Evolutionary conservation across 2,113 vertebrate species (phyloP), one percentile per base, ranked within the genome.

Genomic region (Cryptoleucopteryx plumbea): DNA sequence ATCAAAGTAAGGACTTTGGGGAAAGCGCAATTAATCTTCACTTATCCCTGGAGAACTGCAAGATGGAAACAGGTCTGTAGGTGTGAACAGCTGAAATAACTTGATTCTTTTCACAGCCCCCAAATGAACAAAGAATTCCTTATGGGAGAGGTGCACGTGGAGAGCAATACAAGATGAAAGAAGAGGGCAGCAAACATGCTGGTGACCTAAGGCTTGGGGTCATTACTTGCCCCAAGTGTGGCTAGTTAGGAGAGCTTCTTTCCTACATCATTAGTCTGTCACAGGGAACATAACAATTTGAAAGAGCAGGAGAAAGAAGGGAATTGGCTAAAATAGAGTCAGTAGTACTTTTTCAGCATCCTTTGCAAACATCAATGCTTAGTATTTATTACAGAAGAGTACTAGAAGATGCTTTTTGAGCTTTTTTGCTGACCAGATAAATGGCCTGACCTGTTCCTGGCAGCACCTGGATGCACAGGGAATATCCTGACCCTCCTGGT

Each of bases 1-100:
- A 82, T 91, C 95, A 92, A 65, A 87, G 43, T 22, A 67, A 94
- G 73, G 63, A 21, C 75, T 62, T 79, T 6, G 42, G 52, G 83
- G 89, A 93, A 62, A 91, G 50, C 13, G 31, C 86, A 91, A 92
- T 95, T 96, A 92, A 94, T 94, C 89, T 92, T 80, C 18, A 25
- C 63, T 90, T 43, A 32, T 93, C 95, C 65, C 91, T 84, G 56
- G 93, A 94, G 96, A 70, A 31, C 77, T 68, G 59, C 5, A 42
- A 91, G 70, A 40, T 93, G 73, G 73, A 93, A 96, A 82, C 1
- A 8, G 21, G 43, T 36, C 36, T 77, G 61, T 42, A 96, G 84
- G 91, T 87, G 89, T 50, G 93, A 96, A 59, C 71, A 95, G 86
- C 83, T 94, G 84, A 75, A 95, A 91, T 75, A 62, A 75, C 61